Evolutionary conservation across 2,888 invertebrate species (phyloP).

Genomic region (Lottia scabra): DNA sequence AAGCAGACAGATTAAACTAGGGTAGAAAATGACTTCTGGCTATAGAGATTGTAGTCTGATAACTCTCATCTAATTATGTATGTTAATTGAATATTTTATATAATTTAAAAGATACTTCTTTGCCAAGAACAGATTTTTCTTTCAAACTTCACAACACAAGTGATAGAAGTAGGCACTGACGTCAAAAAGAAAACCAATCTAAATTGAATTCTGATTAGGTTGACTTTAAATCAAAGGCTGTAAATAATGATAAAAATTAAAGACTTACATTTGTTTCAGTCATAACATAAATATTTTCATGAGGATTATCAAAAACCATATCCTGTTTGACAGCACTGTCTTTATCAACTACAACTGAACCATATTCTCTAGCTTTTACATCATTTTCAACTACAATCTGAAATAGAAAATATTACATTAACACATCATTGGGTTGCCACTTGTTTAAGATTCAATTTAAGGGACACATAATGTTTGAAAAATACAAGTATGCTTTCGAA

Average conservation of each 20-base stretch:
- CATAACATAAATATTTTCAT: conserved; percentile 51
- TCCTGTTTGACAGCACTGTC: conserved; percentile 50
- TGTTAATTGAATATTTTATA: no score
- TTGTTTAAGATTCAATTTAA: no score
- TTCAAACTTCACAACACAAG: not conserved
- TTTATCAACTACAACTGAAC: conserved; percentile 40
- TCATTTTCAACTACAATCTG: conserved; percentile 88
- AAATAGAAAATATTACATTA: conserved; percentile 19
- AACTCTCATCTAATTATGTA: no score
- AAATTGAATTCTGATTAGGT: not conserved
- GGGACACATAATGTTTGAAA: no score
- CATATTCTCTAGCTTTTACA: conserved; percentile 77
- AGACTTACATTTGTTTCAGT: conserved; percentile 51
- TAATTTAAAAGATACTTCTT: no score
- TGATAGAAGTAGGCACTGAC: not conserved
- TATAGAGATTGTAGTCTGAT: no score
- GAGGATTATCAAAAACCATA: conserved; percentile 39
- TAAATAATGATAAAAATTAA: not conserved
- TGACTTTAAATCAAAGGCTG: not conserved
- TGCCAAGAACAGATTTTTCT: not conserved
- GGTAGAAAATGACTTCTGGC: no score
- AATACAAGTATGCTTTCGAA: no score
- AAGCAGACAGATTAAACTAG: no score
- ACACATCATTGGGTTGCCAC: no score
- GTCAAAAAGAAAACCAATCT: not conserved